Evolutionary conservation across 37 sponge, comb jelly and placozoan genomes (phyloP).

Genomic region (Spongilla lacustris): DNA sequence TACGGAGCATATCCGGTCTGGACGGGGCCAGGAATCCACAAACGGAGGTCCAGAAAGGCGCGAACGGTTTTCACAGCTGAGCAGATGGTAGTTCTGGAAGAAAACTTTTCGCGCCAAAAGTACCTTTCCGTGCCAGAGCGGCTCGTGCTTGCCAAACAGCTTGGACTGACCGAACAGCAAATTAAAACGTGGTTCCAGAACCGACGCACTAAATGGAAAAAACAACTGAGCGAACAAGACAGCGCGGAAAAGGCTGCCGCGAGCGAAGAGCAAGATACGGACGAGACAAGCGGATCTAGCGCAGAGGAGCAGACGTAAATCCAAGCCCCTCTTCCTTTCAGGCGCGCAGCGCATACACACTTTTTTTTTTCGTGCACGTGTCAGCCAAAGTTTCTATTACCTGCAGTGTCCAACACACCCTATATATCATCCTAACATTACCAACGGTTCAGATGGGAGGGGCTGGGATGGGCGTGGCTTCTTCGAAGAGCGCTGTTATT

Average conservation of each 20-base stretch:
- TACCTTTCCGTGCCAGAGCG: conserved; percentile 58
- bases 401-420: too few relatives aligned
- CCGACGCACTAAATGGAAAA: conserved; percentile 70
- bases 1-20: background rate
- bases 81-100: conserved; percentile 58
- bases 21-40: background rate
- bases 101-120: conserved; percentile 29
- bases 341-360: background rate
- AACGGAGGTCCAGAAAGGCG: conserved; percentile 35
- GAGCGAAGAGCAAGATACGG: background rate
- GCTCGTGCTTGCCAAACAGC: conserved; percentile 25
- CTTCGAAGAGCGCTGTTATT: too few relatives aligned
- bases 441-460: too few relatives aligned
- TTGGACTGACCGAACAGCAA: conserved; percentile 59
- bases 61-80: conserved; percentile 63
- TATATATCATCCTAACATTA: too few relatives aligned
- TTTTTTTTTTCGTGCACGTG: too few relatives aligned
- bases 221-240: conserved; percentile 35
- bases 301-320: background rate
- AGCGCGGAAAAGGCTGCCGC: conserved; percentile 4
- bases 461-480: too few relatives aligned
- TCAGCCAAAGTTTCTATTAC: too few relatives aligned
- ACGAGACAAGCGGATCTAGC: background rate
- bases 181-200: conserved; percentile 83
- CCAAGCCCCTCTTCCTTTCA: background rate